Base-by-base conservation (phyloP, 2,113 vertebrate genomes). In the Formicarius rufipectus region DNA sequence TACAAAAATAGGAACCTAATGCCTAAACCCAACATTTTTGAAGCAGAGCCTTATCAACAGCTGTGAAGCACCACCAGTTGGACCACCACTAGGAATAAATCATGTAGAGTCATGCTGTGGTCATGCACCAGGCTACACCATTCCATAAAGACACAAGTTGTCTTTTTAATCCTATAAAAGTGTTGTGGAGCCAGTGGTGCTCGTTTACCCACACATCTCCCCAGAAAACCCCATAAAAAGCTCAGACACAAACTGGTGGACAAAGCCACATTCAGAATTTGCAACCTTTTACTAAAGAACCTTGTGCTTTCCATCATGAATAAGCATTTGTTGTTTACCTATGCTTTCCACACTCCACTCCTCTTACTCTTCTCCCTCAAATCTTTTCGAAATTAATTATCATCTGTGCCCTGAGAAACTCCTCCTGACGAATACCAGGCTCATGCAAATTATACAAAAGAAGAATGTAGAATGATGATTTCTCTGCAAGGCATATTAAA, bases 301-400 rank as follows among this genome's bases (percentile, higher is more conserved):
- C 28, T 60, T 62, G 8, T 0, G 0, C 12, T 75, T 86, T 60
- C 40, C 50, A 68, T 45, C 12, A 64, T 0, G 0, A 58, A 56
- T 55, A 77, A 92, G 25, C 60, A 75, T 67, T 78, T 72, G 60
- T 39, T 75, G 66, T 86, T 92, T 92, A 94, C 80, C 62, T 84
- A 23, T 21, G 83, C 64, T 66, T 84, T 94, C 33, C 53, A 84
- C 30, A 58, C 17, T 75, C 60, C 31, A 25, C 35, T 93, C 56
- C 60, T 91, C 59, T 93, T 88, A 77, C 49, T 79, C 52, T 20
- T 71, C 76, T 95, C 56, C 56, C 52, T 86, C 60, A 90, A 68
- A 90, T 81, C 56, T 89, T 75, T 95, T 89, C 79, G 92, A 92
- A 92, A 96, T 97, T 95, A 95, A 93, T 96, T 95, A 96, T 92